phyloP scores from a whole-genome alignment of 2,113 vertebrate genomes.

The Synchiropus splendidus region DNA sequence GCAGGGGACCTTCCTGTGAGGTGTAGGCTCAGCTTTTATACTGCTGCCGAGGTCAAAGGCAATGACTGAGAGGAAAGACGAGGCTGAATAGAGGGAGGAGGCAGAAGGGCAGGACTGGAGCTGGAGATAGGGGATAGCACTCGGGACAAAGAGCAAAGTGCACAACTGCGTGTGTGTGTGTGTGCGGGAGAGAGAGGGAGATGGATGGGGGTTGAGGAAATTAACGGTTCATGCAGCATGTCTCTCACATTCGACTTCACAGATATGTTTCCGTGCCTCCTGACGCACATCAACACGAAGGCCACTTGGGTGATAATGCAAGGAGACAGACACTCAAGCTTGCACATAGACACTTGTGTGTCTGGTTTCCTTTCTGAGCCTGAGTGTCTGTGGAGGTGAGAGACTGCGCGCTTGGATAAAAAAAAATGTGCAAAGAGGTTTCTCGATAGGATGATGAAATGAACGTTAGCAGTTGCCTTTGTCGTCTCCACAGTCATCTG shows the following conservation, averaged over 20 bases:
- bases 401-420: slow-evolving; percentile 8
- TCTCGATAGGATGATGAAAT: slow-evolving; percentile 1
- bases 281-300: slow-evolving; percentile 32
- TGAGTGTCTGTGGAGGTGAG: slow-evolving; percentile 3
- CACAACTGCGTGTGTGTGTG: too few relatives aligned
- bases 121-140: slow-evolving; percentile 9
- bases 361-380: slow-evolving; percentile 1
- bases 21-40: slow-evolving; percentile 43
- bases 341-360: neutral
- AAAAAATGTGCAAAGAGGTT: slow-evolving; percentile 3
- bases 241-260: slow-evolving; percentile 38
- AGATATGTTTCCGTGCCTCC: slow-evolving; percentile 8
- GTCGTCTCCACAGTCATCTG: too few relatives aligned
- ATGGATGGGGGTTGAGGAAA: slow-evolving; percentile 25
- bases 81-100: slow-evolving; percentile 18
- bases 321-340: slow-evolving; percentile 14
- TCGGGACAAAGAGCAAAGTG: slow-evolving; percentile 26
- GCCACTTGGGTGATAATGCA: slow-evolving; percentile 27
- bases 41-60: slow-evolving; percentile 51
- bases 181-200: slow-evolving; percentile 10
- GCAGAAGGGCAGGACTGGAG: neutral
- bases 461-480: too few relatives aligned
- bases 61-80: slow-evolving; percentile 21
- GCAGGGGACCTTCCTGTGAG: slow-evolving; percentile 45
- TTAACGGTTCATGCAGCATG: slow-evolving; percentile 28